phyloP scores from a whole-genome alignment of 64 coral and sea anemone species.

The Actinia equina region DNA sequence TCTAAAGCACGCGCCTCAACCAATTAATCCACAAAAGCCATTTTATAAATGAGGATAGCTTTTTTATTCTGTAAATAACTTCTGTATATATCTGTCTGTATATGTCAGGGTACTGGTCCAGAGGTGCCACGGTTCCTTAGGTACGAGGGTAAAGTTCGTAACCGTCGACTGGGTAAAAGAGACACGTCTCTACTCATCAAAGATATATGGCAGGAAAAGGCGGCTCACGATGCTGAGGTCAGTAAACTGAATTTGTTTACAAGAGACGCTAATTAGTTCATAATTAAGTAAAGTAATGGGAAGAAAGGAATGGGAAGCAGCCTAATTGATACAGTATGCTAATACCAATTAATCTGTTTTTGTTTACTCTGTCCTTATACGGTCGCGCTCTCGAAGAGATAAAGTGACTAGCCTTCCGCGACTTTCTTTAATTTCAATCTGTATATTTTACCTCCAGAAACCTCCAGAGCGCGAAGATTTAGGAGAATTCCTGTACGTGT shows the following conservation, averaged over 20 bases:
- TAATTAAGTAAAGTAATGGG: too few relatives aligned
- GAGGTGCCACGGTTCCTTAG: constrained; percentile 81
- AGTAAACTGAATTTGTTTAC: background rate
- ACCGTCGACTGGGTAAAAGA: constrained; percentile 84
- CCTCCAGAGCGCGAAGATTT: constrained; percentile 65
- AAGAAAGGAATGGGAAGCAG: too few relatives aligned
- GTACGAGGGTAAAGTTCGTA: constrained; percentile 88
- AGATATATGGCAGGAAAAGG: constrained; percentile 96
- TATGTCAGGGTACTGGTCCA: constrained; percentile 70
- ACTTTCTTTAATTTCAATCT: too few relatives aligned
- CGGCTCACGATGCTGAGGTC: constrained; percentile 88
- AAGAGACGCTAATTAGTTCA: background rate
- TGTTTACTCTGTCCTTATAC: too few relatives aligned
- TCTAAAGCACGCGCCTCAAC: too few relatives aligned
- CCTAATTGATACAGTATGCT: too few relatives aligned
- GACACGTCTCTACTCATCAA: constrained; percentile 95
- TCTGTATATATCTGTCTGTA: background rate
- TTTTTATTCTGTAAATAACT: too few relatives aligned
- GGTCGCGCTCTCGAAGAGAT: too few relatives aligned
- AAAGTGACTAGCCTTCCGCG: too few relatives aligned
- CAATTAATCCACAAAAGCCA: too few relatives aligned
- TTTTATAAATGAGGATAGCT: too few relatives aligned
- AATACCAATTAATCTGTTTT: too few relatives aligned
- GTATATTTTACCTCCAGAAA: constrained; percentile 55
- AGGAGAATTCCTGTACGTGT: constrained; percentile 77